Conservation (phyloP, 2,797 vertebrate genomes). For the Rhodeus uyekii region DNA sequence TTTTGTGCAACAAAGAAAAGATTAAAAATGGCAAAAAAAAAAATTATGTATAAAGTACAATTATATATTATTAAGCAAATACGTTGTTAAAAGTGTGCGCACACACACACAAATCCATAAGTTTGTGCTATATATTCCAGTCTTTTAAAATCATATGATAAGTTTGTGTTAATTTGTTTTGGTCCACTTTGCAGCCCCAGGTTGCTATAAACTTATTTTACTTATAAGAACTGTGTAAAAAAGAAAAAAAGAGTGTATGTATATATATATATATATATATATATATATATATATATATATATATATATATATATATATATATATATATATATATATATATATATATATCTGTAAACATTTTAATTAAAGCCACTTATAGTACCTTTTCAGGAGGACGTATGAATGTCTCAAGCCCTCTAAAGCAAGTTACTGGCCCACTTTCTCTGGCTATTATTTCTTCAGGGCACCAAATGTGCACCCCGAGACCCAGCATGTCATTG, state of each 20-base stretch:
- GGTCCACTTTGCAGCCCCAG: background rate
- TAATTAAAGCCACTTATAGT: background rate
- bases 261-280: background rate
- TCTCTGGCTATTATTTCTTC: slow-evolving; percentile 29
- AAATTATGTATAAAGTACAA: no score
- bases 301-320: background rate
- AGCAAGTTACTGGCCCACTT: background rate
- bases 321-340: background rate
- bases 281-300: background rate
- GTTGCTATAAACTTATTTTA: background rate
- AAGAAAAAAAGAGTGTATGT: no score
- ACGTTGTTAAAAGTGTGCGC: no score
- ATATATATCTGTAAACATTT: no score
- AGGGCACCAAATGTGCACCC: slow-evolving; percentile 20
- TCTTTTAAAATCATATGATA: no score
- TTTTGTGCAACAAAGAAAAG: background rate
- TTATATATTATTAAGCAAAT: no score
- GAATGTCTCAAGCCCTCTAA: slow-evolving; percentile 13
- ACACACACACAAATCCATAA: no score
- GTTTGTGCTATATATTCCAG: no score
- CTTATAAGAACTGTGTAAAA: background rate
- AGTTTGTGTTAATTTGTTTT: no score
- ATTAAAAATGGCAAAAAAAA: no score
- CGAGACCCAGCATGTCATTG: slow-evolving; percentile 41
- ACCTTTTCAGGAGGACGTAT: background rate